phyloP scores from a whole-genome alignment of 2,113 vertebrate species.

The Macaca mulatta region DNA sequence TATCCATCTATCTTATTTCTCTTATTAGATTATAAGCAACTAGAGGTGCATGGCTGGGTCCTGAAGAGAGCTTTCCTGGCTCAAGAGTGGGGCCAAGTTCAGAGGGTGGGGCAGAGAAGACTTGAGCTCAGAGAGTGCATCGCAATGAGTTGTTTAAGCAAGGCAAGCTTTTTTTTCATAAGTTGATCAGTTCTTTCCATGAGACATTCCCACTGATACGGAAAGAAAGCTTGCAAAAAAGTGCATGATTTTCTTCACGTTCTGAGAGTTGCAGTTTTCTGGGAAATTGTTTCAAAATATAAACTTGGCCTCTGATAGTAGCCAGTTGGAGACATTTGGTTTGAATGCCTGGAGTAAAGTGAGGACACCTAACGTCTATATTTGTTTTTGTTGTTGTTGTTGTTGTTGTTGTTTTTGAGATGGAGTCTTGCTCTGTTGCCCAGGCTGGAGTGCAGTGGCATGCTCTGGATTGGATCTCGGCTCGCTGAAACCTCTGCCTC shows the following conservation, averaged over 20 bases:
- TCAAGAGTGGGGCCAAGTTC: background rate
- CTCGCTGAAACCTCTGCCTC: too few relatives aligned
- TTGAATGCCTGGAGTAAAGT: background rate
- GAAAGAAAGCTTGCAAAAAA: background rate
- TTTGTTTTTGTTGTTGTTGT: too few relatives aligned
- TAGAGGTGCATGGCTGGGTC: background rate
- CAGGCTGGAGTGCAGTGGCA: too few relatives aligned
- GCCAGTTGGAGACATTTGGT: background rate
- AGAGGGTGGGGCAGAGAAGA: background rate
- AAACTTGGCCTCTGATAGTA: background rate
- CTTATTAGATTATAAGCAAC: background rate
- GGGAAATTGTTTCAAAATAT: background rate
- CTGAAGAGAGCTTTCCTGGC: background rate
- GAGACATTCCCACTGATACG: background rate
- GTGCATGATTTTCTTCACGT: background rate
- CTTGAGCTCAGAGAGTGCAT: background rate
- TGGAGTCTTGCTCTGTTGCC: too few relatives aligned
- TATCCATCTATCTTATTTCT: background rate
- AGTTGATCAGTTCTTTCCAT: background rate
- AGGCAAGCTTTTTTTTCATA: background rate
- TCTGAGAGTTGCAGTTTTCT: background rate
- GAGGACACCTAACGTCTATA: background rate
- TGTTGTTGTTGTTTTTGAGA: too few relatives aligned
- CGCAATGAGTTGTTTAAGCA: background rate
- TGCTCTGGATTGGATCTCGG: too few relatives aligned